phyloP scores from a whole-genome alignment of 2,113 vertebrate species.

The Prietella phreatophila region DNA sequence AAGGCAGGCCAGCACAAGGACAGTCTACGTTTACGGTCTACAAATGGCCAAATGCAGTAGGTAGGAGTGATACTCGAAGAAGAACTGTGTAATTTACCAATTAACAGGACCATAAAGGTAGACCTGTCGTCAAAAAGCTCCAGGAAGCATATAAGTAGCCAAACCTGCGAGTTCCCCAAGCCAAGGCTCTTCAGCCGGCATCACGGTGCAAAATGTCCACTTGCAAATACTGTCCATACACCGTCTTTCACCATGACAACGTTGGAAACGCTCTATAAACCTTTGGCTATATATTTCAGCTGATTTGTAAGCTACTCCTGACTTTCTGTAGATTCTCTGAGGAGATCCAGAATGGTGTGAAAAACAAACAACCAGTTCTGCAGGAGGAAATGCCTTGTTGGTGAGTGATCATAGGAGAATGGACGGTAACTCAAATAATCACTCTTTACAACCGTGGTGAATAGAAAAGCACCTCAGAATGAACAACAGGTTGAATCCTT shows the following conservation, averaged over 20 bases:
- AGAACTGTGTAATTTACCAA: slow-evolving; percentile 20
- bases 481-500: not conserved
- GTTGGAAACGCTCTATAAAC: not conserved
- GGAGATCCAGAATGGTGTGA: not conserved
- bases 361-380: not conserved
- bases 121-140: not conserved
- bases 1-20: slow-evolving; percentile 37
- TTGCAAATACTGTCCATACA: not conserved
- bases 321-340: not conserved
- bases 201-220: not conserved
- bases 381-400: not conserved
- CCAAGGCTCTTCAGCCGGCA: not conserved
- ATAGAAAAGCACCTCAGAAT: not conserved
- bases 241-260: not conserved
- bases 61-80: slow-evolving; percentile 16
- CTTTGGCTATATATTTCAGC: not conserved
- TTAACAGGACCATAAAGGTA: not conserved
- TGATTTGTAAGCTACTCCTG: not conserved
- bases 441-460: not conserved
- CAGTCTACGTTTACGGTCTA: slow-evolving; percentile 39
- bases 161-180: not conserved
- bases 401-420: not conserved
- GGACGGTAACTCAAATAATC: not conserved
- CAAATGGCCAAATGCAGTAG: slow-evolving; percentile 32
- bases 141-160: not conserved